phyloP scores from a whole-genome alignment of 2,113 vertebrate species.

The Ochotona curzoniae region DNA sequence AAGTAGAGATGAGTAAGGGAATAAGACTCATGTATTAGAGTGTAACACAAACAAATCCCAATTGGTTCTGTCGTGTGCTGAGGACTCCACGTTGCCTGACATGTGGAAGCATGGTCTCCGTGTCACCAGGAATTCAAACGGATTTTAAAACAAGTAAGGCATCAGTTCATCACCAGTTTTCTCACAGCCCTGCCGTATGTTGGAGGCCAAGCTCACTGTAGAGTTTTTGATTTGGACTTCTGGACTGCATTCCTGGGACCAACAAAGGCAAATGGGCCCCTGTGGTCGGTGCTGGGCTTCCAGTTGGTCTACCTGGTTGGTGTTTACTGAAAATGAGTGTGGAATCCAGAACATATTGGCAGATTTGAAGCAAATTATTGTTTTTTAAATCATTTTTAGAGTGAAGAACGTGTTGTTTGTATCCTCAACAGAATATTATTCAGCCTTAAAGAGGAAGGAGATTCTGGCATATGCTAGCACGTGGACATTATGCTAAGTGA shows the following conservation, averaged over 20 bases:
- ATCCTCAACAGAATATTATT: not conserved
- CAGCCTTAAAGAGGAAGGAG: not conserved
- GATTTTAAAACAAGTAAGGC: not conserved
- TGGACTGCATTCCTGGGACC: not conserved
- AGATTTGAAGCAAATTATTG: not conserved
- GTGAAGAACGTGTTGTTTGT: not conserved
- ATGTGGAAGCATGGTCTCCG: not conserved
- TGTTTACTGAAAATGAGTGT: not conserved
- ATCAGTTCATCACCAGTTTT: not conserved
- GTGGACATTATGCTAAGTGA: not conserved
- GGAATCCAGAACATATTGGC: not conserved
- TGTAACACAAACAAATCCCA: not conserved
- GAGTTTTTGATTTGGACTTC: not conserved
- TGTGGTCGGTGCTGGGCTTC: not conserved
- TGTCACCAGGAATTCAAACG: not conserved
- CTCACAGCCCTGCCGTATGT: not conserved
- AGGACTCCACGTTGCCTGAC: not conserved
- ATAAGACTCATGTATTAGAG: fast-evolving
- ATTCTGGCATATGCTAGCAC: not conserved
- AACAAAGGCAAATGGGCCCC: too few species aligned
- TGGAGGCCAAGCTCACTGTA: not conserved
- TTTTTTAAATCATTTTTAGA: not conserved
- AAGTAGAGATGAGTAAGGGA: not conserved
- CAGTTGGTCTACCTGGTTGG: not conserved
- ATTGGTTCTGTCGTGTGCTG: not conserved